These are phyloP conservation scores for Heliconius melpomene DNA, from an alignment of 1,140 invertebrate species.

Conservation along the genomic window DNA sequence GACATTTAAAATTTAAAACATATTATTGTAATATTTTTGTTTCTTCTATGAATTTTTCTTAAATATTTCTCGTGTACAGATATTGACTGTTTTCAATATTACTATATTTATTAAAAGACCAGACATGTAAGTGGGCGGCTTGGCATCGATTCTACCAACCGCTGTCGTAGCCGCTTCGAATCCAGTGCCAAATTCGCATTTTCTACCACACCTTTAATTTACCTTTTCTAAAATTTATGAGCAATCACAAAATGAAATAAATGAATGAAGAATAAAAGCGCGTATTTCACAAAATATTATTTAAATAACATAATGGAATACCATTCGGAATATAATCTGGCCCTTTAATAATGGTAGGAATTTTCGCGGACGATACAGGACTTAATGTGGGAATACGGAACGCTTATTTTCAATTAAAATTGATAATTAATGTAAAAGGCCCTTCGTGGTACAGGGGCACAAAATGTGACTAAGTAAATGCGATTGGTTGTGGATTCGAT, in stretches of 20 bases:
- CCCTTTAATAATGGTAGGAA: not conserved
- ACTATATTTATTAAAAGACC: not conserved
- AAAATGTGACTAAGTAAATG: no score
- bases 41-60: not conserved
- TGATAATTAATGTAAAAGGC: not conserved
- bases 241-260: not conserved
- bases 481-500: no score
- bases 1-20: not conserved
- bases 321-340: not conserved
- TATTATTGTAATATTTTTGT: not conserved
- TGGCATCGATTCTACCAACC: not conserved
- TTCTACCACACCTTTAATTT: not conserved
- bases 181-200: conserved; percentile 14
- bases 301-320: not conserved
- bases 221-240: not conserved
- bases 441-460: no score
- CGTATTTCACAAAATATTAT: not conserved
- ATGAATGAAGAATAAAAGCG: not conserved
- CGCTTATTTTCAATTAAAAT: not conserved
- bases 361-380: not conserved
- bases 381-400: not conserved
- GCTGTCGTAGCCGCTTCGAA: not conserved
- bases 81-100: not conserved
- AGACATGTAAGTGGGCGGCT: not conserved
- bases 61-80: not conserved